Base-by-base conservation (phyloP, 2,888 invertebrate species). In the Synanthedon tipuliformis region DNA sequence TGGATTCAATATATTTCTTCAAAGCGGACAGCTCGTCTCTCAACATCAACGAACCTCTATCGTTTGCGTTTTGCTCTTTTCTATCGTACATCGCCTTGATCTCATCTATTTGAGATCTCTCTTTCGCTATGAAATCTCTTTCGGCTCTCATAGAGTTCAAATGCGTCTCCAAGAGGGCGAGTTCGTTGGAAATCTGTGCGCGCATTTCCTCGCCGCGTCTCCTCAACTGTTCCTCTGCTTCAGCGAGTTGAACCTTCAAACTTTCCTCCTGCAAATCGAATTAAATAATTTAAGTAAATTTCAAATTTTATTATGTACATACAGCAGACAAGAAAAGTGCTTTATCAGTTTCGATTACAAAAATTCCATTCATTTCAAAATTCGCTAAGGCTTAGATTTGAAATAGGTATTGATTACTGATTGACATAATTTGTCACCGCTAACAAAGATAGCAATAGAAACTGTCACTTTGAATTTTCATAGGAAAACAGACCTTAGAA, bases 181-280 rank as follows among this genome's bases (percentile, higher is more conserved):
- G 67, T 57, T 87, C 87, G 15, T 62, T 64, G 0, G 79, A 64
- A 61, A 86, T 81, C 55, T 84, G 80, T 1, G 45, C 23, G 10
- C 77, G 70, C 79, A 87, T 77, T 1, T 81, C 81, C 53, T 84
- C 81, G 45, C 80, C 81, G 48, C 77, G 76, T 50, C 63, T 62
- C 8, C 61, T 65, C 2, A 87, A 60, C 0, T 68, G 57, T 7
- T 70, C 50, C 57, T 84, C 84, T 0, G 84, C 83, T 60, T 79
- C 73, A 2, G 62, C 57, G 1, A 82, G 53, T 53, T 85, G 80
- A 0, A 52, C 51, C 64, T 80, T 81, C 0, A 86, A 52, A 41
- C 61, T 73, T 12, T 73, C 65, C 64, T 86, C 87, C 86, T 87
- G 63, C 23, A 55, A 54, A 8, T 8, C 8, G 34, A 8, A 34